Evolutionary conservation across 2,888 invertebrate genomes (phyloP).

Genomic region (Xestia xanthographa): DNA sequence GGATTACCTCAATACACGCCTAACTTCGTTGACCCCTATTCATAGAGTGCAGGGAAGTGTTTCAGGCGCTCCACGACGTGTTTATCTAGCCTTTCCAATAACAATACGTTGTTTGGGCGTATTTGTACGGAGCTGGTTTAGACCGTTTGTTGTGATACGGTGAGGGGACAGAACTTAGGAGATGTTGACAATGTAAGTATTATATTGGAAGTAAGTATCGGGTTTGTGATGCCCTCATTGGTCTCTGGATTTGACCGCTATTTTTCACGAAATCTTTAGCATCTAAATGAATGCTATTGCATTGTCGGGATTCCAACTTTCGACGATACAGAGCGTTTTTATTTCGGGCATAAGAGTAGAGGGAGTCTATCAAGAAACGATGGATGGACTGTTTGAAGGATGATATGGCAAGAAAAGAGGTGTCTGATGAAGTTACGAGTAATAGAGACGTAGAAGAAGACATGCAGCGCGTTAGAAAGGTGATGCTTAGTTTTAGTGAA

Average conservation of each 20-base stretch:
- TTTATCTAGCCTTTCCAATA: slow-evolving; percentile 30
- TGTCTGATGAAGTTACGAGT: neutral
- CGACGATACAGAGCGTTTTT: neutral
- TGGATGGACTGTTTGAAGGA: neutral
- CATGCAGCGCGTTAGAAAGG: neutral
- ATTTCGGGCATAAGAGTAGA: neutral
- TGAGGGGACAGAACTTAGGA: neutral
- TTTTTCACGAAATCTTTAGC: neutral
- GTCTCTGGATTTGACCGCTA: neutral
- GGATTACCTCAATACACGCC: slow-evolving; percentile 9
- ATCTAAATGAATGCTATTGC: neutral
- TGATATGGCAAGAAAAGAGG: neutral
- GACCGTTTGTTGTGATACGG: neutral
- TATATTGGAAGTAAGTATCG: neutral
- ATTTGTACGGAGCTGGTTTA: slow-evolving; percentile 6
- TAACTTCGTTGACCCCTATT: slow-evolving; percentile 23
- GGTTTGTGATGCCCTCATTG: neutral
- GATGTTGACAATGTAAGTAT: slow-evolving; percentile 15
- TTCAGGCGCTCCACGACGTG: slow-evolving; percentile 10
- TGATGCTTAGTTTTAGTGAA: neutral
- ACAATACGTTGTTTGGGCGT: slow-evolving; percentile 1
- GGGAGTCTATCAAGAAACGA: neutral
- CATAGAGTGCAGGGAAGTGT: slow-evolving; percentile 1
- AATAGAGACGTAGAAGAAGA: neutral
- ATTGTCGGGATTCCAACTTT: neutral